Percentiles rank a stretch among this genome's conserved stretches.
phyloP scores from a whole-genome alignment of 2,888 invertebrate species.

The Drosophila seclusa region DNA sequence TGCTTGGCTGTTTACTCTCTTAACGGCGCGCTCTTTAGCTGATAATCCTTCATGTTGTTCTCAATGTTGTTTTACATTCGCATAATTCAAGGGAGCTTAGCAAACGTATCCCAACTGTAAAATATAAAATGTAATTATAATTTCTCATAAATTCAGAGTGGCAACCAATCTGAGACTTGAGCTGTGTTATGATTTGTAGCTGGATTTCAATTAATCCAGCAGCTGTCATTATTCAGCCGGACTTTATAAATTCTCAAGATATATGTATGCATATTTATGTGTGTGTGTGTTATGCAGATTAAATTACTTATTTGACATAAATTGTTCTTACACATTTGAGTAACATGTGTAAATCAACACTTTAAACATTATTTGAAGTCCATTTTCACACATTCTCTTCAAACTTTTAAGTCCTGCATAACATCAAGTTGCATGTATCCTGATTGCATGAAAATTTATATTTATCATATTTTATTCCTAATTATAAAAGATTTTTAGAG shows the following conservation, averaged over 20 bases:
- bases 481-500: no score
- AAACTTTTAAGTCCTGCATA: no score
- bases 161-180: slow-evolving; percentile 43
- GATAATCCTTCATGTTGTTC: slow-evolving; percentile 4
- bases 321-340: background rate
- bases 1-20: background rate
- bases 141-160: slow-evolving; percentile 29
- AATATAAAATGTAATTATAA: slow-evolving; percentile 12
- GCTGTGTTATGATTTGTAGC: slow-evolving; percentile 39
- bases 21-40: slow-evolving; percentile 31
- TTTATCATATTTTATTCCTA: no score
- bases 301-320: background rate
- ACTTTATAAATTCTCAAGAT: background rate
- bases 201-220: slow-evolving; percentile 42
- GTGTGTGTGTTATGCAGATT: background rate
- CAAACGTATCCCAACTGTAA: slow-evolving; percentile 10
- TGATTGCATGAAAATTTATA: no score
- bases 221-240: slow-evolving; percentile 22
- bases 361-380: background rate
- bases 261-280: background rate
- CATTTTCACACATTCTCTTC: background rate
- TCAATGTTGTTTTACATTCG: background rate
- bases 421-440: no score
- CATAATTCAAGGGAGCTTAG: slow-evolving; percentile 32
- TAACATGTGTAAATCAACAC: background rate